Conservation (phyloP, 2,113 vertebrate species). For the Rhadina sibilatrix region DNA sequence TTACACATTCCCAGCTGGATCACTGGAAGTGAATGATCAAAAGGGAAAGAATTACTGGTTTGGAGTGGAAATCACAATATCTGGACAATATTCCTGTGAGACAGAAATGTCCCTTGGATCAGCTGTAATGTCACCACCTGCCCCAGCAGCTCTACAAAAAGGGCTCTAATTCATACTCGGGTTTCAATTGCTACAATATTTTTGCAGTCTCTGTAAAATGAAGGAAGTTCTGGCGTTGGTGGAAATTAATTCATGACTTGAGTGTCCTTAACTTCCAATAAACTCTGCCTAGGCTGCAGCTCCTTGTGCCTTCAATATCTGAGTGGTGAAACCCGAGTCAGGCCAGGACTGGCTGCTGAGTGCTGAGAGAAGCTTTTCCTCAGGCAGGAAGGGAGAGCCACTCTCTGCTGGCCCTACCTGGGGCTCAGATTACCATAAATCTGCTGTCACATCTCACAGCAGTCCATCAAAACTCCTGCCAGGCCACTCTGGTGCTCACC, state of each 20-base stretch:
- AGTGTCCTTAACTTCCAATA: neutral
- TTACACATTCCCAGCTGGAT: neutral
- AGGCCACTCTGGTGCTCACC: accelerated
- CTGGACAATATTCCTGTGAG: neutral
- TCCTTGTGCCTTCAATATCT: neutral
- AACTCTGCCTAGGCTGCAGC: neutral
- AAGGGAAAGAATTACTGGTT: neutral
- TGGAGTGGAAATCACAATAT: neutral
- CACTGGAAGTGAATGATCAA: neutral
- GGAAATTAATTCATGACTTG: neutral
- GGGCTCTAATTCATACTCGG: neutral
- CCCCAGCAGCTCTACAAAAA: neutral
- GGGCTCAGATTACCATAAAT: neutral
- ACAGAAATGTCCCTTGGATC: neutral
- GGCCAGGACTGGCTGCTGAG: neutral
- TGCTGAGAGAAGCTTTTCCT: neutral
- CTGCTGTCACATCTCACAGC: neutral
- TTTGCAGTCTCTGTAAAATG: neutral
- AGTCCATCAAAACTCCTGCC: neutral
- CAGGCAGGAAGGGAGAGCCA: neutral
- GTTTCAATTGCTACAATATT: neutral
- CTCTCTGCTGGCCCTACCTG: neutral
- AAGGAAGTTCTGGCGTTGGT: neutral
- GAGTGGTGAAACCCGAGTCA: accelerated
- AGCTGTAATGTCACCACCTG: neutral